These are phyloP conservation scores for Stenchaetothrips biformis DNA, from an alignment of 2,888 invertebrate genomes.

Conservation along the genomic window DNA sequence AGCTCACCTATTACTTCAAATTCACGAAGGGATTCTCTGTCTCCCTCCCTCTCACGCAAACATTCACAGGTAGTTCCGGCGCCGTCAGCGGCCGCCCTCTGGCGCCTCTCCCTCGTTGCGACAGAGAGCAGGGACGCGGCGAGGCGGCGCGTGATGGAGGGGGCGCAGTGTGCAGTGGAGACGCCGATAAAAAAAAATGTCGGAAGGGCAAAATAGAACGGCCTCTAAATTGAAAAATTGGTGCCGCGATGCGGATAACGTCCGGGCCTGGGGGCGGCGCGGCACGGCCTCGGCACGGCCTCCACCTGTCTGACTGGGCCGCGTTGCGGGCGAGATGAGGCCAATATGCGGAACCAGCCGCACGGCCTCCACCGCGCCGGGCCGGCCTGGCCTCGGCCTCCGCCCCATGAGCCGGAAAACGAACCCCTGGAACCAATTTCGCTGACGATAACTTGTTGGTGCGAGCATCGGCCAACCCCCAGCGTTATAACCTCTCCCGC, in stretches of 20 bases:
- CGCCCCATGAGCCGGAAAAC: conserved; percentile 1
- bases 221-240: neutral
- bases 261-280: neutral
- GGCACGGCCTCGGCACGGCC: neutral
- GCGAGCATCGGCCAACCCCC: neutral
- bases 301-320: neutral
- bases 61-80: too few relatives aligned
- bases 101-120: too few relatives aligned
- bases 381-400: neutral
- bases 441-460: neutral
- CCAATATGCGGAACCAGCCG: neutral
- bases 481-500: too few relatives aligned
- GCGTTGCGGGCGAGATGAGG: neutral
- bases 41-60: too few relatives aligned
- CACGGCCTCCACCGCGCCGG: neutral
- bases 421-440: neutral
- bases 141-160: too few relatives aligned
- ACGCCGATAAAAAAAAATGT: neutral
- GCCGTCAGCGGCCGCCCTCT: too few relatives aligned
- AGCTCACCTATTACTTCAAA: too few relatives aligned
- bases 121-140: too few relatives aligned
- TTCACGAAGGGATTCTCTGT: too few relatives aligned
- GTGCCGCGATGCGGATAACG: neutral
- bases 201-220: neutral
- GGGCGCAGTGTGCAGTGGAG: too few relatives aligned